Evolutionary conservation across 2,888 invertebrate species (phyloP).

Genomic region (Ophonus ardosiacus): DNA sequence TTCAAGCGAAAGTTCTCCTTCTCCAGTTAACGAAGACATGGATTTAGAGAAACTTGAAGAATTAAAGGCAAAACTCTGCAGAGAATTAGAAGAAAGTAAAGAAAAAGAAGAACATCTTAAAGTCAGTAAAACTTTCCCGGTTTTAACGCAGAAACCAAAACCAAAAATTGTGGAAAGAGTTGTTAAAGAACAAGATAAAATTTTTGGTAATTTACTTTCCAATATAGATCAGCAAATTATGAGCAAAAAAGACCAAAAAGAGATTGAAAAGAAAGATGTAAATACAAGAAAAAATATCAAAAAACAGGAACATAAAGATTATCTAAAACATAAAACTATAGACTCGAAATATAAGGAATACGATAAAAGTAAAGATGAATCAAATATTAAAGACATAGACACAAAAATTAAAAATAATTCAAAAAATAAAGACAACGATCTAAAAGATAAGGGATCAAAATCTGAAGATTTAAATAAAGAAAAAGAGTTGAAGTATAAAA

Average conservation of each 20-base stretch:
- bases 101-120: constrained; percentile 42
- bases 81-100: constrained; percentile 74
- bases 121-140: background rate
- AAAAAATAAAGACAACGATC: too few relatives aligned
- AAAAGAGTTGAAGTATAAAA: background rate
- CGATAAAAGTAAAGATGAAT: background rate
- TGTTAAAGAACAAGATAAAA: constrained; percentile 64
- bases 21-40: constrained; percentile 76
- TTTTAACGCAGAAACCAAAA: constrained; percentile 48
- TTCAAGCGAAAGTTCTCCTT: constrained; percentile 73
- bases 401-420: constrained; percentile 15
- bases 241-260: constrained; percentile 56
- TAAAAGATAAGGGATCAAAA: background rate
- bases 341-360: background rate
- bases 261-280: constrained; percentile 32
- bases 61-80: constrained; percentile 76
- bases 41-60: constrained; percentile 77
- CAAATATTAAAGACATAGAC: constrained; percentile 19
- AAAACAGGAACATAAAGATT: constrained; percentile 8
- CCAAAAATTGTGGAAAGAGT: constrained; percentile 51
- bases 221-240: constrained; percentile 70
- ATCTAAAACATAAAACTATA: too few relatives aligned
- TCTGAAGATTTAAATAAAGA: background rate
- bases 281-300: constrained; percentile 15
- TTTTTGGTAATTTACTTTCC: constrained; percentile 69